A percentile compares a stretch with the other conserved stretches of the same genome.
Evolutionary conservation across 2,888 invertebrate genomes (phyloP).

Genomic region (Desoria tigrina): DNA sequence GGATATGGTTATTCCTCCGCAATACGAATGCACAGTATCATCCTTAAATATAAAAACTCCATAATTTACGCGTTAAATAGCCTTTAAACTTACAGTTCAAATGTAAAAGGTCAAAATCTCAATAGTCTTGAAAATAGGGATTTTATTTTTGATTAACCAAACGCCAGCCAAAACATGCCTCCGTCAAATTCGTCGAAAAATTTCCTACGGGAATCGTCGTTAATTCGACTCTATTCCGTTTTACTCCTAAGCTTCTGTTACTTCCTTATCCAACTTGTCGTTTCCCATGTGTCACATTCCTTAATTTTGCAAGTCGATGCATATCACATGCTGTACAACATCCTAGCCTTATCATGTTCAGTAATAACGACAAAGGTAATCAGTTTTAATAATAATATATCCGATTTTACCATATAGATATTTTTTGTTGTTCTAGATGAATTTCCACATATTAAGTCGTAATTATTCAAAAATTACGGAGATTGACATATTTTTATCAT

Average conservation of each 20-base stretch:
- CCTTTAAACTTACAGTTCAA: too few relatives aligned
- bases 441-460: too few relatives aligned
- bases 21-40: too few relatives aligned
- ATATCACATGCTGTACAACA: constrained; percentile 91
- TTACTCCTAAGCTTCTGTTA: constrained; percentile 71
- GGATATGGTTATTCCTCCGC: too few relatives aligned
- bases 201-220: constrained; percentile 46
- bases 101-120: too few relatives aligned
- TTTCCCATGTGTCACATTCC: constrained; percentile 87
- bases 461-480: too few relatives aligned
- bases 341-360: constrained; percentile 79
- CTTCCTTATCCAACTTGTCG: constrained; percentile 78
- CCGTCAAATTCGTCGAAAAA: constrained; percentile 22
- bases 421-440: too few relatives aligned
- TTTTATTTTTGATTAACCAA: neutral
- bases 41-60: too few relatives aligned
- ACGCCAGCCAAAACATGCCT: constrained; percentile 18
- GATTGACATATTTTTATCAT: too few relatives aligned
- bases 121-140: neutral
- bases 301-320: constrained; percentile 87
- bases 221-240: constrained; percentile 62
- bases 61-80: too few relatives aligned
- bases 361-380: constrained; percentile 77
- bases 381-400: constrained; percentile 8
- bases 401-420: too few relatives aligned